These are phyloP conservation scores for Phania funesta DNA, from an alignment of 2,888 invertebrate genomes.

Conservation along the genomic window DNA sequence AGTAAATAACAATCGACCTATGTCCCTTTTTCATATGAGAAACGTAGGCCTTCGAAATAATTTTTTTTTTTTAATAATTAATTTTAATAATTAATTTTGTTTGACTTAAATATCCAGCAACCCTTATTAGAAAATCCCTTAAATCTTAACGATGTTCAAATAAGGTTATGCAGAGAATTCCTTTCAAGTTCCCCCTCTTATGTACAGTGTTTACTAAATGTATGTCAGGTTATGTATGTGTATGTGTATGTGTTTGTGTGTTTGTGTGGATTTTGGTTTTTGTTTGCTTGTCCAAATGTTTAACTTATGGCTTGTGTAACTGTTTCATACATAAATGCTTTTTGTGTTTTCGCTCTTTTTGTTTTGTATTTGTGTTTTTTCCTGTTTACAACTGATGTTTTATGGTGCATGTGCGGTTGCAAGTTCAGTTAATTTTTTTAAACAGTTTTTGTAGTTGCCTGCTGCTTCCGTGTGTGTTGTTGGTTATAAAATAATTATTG, in stretches of 20 bases:
- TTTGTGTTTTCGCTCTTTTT: constrained; percentile 14
- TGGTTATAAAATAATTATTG: constrained; percentile 1
- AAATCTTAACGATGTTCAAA: background rate
- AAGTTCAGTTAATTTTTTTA: constrained; percentile 28
- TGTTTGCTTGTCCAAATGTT: constrained; percentile 40
- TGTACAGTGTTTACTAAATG: background rate
- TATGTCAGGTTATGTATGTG: background rate
- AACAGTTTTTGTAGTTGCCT: constrained; percentile 29
- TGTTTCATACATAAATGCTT: constrained; percentile 9
- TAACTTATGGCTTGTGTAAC: constrained; percentile 42
- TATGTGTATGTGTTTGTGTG: background rate
- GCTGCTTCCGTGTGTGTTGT: constrained; percentile 39
- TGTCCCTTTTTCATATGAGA: too few relatives aligned
- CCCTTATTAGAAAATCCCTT: too few relatives aligned
- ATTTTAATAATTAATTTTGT: too few relatives aligned
- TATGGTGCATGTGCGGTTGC: constrained; percentile 25
- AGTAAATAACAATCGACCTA: too few relatives aligned
- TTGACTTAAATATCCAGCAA: too few relatives aligned
- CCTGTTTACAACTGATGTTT: constrained; percentile 16
- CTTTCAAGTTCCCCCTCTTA: background rate
- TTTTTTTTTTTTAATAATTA: too few relatives aligned
- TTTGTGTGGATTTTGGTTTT: constrained; percentile 21
- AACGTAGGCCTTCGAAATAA: too few relatives aligned
- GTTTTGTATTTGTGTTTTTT: background rate
- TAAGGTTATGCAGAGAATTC: background rate